Evolutionary conservation across 2,797 vertebrate species (phyloP).

Genomic region (Acanthurus tractus): DNA sequence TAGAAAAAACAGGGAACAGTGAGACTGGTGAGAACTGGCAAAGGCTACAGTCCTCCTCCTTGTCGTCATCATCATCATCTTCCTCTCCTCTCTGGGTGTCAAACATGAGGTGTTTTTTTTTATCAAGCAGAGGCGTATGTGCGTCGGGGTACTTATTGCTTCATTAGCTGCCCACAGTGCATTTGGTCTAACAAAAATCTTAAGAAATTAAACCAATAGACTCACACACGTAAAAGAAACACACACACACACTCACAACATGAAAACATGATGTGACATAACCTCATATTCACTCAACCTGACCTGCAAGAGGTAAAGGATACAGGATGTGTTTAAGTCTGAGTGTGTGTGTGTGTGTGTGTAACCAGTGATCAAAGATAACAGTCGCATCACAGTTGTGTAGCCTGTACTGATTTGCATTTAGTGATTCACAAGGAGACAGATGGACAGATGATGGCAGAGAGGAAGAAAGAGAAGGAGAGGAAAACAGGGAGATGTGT

Average conservation of each 20-base stretch:
- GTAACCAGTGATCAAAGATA: slow-evolving; percentile 58
- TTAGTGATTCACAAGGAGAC: slow-evolving; percentile 69
- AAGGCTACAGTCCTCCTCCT: slow-evolving; percentile 28
- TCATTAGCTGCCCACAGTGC: slow-evolving; percentile 38
- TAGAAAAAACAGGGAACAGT: slow-evolving; percentile 7
- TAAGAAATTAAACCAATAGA: slow-evolving; percentile 24
- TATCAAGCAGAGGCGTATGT: slow-evolving; percentile 1
- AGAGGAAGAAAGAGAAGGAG: slow-evolving; percentile 8
- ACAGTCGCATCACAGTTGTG: slow-evolving; percentile 57
- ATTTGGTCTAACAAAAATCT: slow-evolving; percentile 30
- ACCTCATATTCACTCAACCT: slow-evolving; percentile 24
- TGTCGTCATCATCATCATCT: slow-evolving; percentile 21
- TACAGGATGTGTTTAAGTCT: slow-evolving; percentile 10
- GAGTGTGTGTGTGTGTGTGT: slow-evolving; percentile 13
- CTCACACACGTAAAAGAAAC: not conserved
- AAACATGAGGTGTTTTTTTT: slow-evolving; percentile 17
- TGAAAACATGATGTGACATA: slow-evolving; percentile 8
- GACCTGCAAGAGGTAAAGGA: slow-evolving; percentile 22
- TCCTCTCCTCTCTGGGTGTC: slow-evolving; percentile 11
- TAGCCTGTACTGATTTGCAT: slow-evolving; percentile 73
- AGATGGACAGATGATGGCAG: slow-evolving; percentile 72
- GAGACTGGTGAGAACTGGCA: slow-evolving; percentile 2
- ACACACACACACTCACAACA: slow-evolving; percentile 26
- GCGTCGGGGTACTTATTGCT: slow-evolving; percentile 6
- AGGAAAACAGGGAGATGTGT: not conserved